phyloP scores from a whole-genome alignment of 2,797 vertebrate genomes.

The Limosa lapponica region DNA sequence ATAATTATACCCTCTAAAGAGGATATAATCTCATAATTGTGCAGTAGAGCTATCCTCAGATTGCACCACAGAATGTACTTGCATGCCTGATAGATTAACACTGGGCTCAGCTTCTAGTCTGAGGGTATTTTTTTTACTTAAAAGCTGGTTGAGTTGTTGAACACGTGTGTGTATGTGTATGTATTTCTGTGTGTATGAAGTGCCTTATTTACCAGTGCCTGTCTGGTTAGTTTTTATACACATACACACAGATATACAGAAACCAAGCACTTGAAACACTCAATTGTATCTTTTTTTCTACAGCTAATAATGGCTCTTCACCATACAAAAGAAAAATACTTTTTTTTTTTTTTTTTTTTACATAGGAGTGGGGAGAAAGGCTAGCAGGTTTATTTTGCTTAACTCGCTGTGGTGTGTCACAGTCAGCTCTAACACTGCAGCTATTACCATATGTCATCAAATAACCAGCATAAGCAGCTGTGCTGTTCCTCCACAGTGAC shows the following conservation, averaged over 20 bases:
- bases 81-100: constrained; percentile 57
- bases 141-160: constrained; percentile 53
- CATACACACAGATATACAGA: neutral
- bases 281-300: constrained; percentile 9
- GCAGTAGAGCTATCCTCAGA: constrained; percentile 65
- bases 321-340: neutral
- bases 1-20: constrained; percentile 64
- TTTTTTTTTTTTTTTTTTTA: neutral
- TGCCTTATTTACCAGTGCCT: constrained; percentile 34
- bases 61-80: constrained; percentile 43
- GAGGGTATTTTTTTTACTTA: constrained; percentile 61
- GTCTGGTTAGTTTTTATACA: constrained; percentile 44
- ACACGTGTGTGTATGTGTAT: neutral
- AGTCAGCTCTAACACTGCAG: constrained; percentile 7
- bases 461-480: constrained; percentile 54
- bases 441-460: constrained; percentile 57
- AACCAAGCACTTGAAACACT: constrained; percentile 56
- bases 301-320: constrained; percentile 58
- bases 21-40: constrained; percentile 49
- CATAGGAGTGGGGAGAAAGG: constrained; percentile 1
- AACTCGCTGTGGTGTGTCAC: constrained; percentile 33
- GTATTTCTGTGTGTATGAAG: constrained; percentile 21
- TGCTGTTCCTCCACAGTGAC: constrained; percentile 15
- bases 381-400: constrained; percentile 47
- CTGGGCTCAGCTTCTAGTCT: neutral